A percentile compares a stretch with the other conserved stretches of the same genome.
Evolutionary conservation across 2,888 invertebrate species (phyloP).

Genomic region (Altica lythri): DNA sequence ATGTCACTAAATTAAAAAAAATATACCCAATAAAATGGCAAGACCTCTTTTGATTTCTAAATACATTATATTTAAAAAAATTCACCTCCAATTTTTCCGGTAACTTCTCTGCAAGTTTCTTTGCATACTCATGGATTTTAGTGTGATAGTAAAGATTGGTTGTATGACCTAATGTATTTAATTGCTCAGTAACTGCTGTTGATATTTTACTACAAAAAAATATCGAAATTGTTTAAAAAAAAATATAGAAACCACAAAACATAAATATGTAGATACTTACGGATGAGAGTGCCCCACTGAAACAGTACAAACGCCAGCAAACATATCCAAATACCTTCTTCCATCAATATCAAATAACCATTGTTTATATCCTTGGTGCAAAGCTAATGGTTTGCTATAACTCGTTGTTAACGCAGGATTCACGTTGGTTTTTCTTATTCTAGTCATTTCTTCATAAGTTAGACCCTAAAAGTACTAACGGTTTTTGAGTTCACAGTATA

Average conservation of each 20-base stretch:
- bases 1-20: too few species aligned
- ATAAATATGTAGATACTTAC: too few species aligned
- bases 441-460: conserved; percentile 63
- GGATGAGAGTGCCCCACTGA: conserved; percentile 98
- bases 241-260: too few species aligned
- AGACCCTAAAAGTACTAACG: conserved; percentile 61
- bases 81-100: conserved; percentile 83
- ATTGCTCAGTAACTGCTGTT: conserved; percentile 77
- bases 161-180: conserved; percentile 85
- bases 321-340: conserved; percentile 89
- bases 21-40: not conserved
- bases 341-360: conserved; percentile 90
- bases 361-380: conserved; percentile 88
- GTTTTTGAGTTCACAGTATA: conserved; percentile 7
- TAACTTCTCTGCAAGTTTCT: conserved; percentile 77
- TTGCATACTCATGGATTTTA: conserved; percentile 88
- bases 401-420: conserved; percentile 73
- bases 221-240: too few species aligned
- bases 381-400: conserved; percentile 81
- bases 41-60: conserved; percentile 1
- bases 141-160: conserved; percentile 91
- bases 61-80: not conserved
- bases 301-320: conserved; percentile 96
- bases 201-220: conserved; percentile 73
- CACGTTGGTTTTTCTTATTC: conserved; percentile 66